Evolutionary conservation across 2,797 vertebrate species (phyloP), one percentile per base, ranked within the genome.

Genomic region (Anolis apletophallus): DNA sequence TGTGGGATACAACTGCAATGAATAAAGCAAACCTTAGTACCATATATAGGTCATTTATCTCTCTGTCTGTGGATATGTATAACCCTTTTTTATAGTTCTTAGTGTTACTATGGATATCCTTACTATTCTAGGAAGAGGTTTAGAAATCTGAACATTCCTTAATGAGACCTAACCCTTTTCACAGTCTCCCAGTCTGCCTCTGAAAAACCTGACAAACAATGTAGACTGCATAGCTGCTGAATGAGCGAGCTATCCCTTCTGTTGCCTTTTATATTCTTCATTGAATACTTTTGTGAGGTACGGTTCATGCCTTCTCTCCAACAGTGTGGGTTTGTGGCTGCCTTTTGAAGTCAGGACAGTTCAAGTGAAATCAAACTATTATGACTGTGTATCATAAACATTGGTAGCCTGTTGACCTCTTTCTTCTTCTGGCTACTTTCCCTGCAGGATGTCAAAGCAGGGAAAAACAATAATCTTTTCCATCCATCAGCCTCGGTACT

Each of bases 401-500:
- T 0, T 14, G 57, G 68, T 46, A 12, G 4, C 68, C 72, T 69
- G 32, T 73, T 83, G 69, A 80, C 19, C 14, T 0, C 19, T 54
- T 40, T 81, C 5, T 85, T 2, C 21, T 34, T 0, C 86, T 88
- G 79, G 0, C 89, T 89, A 75, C 88, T 86, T 78, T 0, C 23
- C 92, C 79, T 92, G 80, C 92, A 99, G 99, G 95, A 98, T 99
- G 97, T 96, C 97, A 10, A 95, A 84, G 90, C 95, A 96, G 55
- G 98, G 98, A 21, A 97, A 94, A 90, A 99, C 97, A 3, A 98
- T 99, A 19, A 98, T 99, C 79, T 97, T 99, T 95, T 99, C 98
- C 87, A 99, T 99, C 93, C 98, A 99, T 91, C 98, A 99, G 83
- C 98, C 98, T 11, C 97, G 98, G 1, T 99, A 98, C 91, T 98